Evolutionary conservation across 2,113 vertebrate species (phyloP).

Genomic region (Labrus mixtus): DNA sequence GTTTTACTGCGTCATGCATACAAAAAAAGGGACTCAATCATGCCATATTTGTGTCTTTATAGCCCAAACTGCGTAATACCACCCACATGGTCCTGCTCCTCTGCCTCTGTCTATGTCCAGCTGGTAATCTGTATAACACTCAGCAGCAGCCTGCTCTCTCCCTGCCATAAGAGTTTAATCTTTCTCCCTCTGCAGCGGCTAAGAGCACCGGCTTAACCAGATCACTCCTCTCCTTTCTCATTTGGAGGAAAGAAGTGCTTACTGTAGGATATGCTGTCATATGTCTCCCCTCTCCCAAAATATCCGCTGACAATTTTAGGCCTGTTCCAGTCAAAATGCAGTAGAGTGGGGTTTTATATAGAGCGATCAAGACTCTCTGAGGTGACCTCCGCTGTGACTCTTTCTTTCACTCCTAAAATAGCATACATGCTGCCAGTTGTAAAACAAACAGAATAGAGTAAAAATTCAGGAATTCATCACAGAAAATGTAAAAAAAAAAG

Average conservation of each 20-base stretch:
- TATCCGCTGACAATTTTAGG: conserved; percentile 56
- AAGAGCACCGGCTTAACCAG: conserved; percentile 73
- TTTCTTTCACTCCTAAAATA: background rate
- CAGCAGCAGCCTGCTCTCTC: conserved; percentile 66
- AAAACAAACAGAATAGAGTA: background rate
- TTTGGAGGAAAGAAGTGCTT: conserved; percentile 68
- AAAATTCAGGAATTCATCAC: background rate
- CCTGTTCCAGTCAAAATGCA: conserved; percentile 52
- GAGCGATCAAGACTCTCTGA: conserved; percentile 9
- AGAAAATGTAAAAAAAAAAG: background rate
- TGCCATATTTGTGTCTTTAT: conserved; percentile 16
- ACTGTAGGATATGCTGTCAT: conserved; percentile 58
- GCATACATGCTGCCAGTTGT: background rate
- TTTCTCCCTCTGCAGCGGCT: conserved; percentile 61
- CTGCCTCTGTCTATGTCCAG: conserved; percentile 51
- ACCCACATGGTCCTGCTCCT: conserved; percentile 19
- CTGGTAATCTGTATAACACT: conserved; percentile 66
- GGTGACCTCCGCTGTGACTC: conserved; percentile 19
- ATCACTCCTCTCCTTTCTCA: conserved; percentile 71
- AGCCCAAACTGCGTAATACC: conserved; percentile 28
- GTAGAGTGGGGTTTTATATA: conserved; percentile 38
- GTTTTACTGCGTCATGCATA: background rate
- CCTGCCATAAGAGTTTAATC: conserved; percentile 74
- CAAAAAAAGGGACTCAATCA: background rate
- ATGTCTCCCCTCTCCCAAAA: conserved; percentile 48